Base-by-base conservation (phyloP, 2,888 invertebrate genomes). In the Orthosia cruda region DNA sequence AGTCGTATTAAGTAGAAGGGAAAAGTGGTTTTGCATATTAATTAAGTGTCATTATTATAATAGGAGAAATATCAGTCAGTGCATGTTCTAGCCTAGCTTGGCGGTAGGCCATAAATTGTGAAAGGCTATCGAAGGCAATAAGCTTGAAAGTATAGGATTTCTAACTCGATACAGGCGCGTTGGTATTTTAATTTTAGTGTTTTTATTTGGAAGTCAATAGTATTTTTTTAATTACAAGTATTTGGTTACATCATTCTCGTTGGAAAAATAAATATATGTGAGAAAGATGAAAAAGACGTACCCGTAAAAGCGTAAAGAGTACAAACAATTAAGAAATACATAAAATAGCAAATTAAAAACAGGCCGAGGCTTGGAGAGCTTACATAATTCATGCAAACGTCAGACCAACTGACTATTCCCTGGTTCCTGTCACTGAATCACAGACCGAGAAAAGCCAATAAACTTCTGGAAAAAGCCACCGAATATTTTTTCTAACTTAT, bases 71-170 rank as follows among this genome's bases (percentile, higher is more conserved):
- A 81, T 70, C 58, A 70, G 40, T 78, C 73, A 4, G 13, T 57
- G 18, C 65, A 55, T 59, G 66, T 52, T 15, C 7, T n/a, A 52
- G 23, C 23, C 32, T n/a, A 54, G 23, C 52, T 50, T 70, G 74
- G 83, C 74, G 23, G 9, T 52, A 74, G 18, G n/a, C 79, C 74
- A 79, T 74, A 55, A 55, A 67, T 70, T 67, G 83, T 79, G 74
- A 74, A 79, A 81, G 67, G 45, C 26, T n/a, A 79, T 80, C 55
- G 13, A 78, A 69, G n/a, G 47, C 70, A 79, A 73, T 73, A 63
- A 47, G 47, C 26, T 74, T 49, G 81, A 66, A 72, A 71, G 18
- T 20, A 45, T 57, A 15, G 50, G 26, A 12, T 61, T 83, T 80
- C 65, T 65, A 83, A 32, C 68, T 32, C 20, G 11, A 20, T 70